phyloP scores from a whole-genome alignment of 2,888 invertebrate species.

The Hypomecis punctinalis region DNA sequence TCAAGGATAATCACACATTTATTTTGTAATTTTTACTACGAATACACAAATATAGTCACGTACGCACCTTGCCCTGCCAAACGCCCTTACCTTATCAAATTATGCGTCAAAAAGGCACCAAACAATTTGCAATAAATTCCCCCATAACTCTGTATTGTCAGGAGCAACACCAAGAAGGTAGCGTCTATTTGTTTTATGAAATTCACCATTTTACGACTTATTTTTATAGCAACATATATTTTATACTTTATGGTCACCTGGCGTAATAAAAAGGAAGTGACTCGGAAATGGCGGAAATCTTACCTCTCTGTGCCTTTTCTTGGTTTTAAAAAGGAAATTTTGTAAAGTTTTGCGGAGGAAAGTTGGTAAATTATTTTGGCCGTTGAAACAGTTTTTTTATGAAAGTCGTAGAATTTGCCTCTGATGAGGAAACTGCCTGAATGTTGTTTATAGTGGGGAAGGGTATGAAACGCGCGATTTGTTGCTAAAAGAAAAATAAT shows the following conservation, averaged over 20 bases:
- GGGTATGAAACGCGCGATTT: no score
- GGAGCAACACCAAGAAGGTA: slow-evolving; percentile 34
- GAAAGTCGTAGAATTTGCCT: slow-evolving; percentile 3
- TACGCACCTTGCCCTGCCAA: no score
- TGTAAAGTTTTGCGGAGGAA: slow-evolving; percentile 16
- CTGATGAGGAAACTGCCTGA: background rate
- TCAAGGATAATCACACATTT: no score
- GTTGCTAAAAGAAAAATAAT: no score
- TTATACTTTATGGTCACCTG: slow-evolving; percentile 65
- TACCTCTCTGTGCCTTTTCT: slow-evolving; percentile 41
- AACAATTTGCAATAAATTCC: slow-evolving; percentile 44
- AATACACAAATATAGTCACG: no score
- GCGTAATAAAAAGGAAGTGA: slow-evolving; percentile 55
- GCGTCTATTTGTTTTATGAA: slow-evolving; percentile 60
- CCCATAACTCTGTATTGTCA: slow-evolving; percentile 42
- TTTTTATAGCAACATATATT: slow-evolving; percentile 68
- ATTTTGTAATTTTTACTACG: no score
- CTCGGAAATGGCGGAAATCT: slow-evolving; percentile 45
- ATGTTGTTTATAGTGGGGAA: background rate
- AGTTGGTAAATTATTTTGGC: slow-evolving; percentile 10
- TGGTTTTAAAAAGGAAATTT: slow-evolving; percentile 31
- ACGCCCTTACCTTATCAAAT: slow-evolving; percentile 11
- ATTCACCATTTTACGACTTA: slow-evolving; percentile 64
- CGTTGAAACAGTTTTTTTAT: background rate
- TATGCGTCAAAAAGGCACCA: slow-evolving; percentile 29